Evolutionary conservation across 2,888 invertebrate genomes (phyloP), one percentile per base, ranked within the genome.

Genomic region (Agrotis exclamationis): DNA sequence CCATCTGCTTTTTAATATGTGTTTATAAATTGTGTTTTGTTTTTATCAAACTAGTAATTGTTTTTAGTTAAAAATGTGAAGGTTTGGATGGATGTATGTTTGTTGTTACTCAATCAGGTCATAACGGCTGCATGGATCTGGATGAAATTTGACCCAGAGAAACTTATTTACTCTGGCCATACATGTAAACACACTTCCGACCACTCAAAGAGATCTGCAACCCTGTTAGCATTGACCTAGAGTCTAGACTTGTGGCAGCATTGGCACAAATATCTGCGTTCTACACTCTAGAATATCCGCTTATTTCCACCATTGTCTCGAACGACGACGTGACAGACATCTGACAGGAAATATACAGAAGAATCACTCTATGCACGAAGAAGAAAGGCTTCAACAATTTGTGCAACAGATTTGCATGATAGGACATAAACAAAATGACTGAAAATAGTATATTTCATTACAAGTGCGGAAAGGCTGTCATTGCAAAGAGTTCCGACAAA

Each of bases 261-360:
- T 67, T 79, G 76, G 67, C 80, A 76, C 53, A 74, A 74, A 76
- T 76, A 50, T 66, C 22, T 60, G 16, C 33, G 24, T 60, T 48
- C 22, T 53, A 77, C 20, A 24, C 44, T 62, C 45, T 57, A 76
- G 62, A 67, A 67, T 80, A 80, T 80, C 80, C 76, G 63, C 48
- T 77, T 64, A 63, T 76, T 69, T 57, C 58, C 9, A 56, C 54
- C 51, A 77, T 77, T 77, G 80, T 80, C 20, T 66, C 28, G 13
- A 67, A 44, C 54, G 33, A 44, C 54, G 24, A 59, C 6, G 53
- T 63, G 18, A 28, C 5, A 0, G 1, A 14, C 48, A 66, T 14
- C 13, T 3, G n/a, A 18, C 18, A 74, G 39, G 1, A 6, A 66
- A 0, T 1, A 45, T 9, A 3, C 58, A 80, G 50, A 79, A 76